A percentile compares a stretch with the other conserved stretches of the same genome.
Evolutionary conservation across 2,797 vertebrate genomes (phyloP).

Genomic region (Eulemur coronatus): DNA sequence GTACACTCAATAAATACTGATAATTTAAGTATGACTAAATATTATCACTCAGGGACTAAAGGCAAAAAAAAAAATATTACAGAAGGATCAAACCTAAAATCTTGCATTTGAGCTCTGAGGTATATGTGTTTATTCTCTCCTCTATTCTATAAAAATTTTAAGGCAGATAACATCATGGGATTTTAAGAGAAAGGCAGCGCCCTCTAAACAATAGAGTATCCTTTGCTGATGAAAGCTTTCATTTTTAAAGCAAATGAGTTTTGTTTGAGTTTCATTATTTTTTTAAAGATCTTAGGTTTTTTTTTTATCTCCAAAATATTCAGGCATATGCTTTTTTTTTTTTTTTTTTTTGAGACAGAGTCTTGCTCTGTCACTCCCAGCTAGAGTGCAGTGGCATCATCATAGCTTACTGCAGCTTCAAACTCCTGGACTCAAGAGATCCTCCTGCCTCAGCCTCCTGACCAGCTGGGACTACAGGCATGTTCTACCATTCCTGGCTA

Average conservation of each 20-base stretch:
- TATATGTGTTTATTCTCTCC: neutral
- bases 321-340: neutral
- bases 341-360: neutral
- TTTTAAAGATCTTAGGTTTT: neutral
- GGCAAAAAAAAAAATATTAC: neutral
- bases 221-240: slow-evolving; percentile 3
- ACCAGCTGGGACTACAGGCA: neutral
- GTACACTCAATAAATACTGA: neutral
- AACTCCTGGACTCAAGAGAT: neutral
- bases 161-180: neutral
- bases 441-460: neutral
- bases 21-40: neutral
- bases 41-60: neutral
- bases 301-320: neutral
- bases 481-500: accelerated
- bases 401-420: neutral
- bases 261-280: slow-evolving; percentile 7
- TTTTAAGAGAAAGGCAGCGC: neutral
- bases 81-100: neutral
- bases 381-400: neutral
- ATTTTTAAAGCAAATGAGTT: slow-evolving; percentile 41
- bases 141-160: neutral
- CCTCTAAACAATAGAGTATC: neutral
- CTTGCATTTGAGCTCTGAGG: neutral
- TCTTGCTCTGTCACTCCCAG: neutral